A percentile compares a stretch with the other conserved stretches of the same genome.
Conservation (phyloP, 2,888 invertebrate genomes). For the Hyposoter didymator region DNA sequence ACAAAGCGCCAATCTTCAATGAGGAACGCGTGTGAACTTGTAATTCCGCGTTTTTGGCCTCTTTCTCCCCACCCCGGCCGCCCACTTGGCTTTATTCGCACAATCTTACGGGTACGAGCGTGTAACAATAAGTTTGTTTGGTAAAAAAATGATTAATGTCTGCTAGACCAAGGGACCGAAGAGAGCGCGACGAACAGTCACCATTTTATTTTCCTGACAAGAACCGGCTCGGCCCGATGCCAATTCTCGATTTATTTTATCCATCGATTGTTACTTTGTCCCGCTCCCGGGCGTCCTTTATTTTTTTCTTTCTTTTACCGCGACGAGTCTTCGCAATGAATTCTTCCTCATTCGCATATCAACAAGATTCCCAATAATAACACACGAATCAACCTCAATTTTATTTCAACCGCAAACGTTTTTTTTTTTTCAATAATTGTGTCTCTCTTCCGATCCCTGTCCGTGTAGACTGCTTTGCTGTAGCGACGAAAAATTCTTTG, state of each 20-base stretch:
- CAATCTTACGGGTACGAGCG: not conserved
- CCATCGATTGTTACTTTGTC: conserved; percentile 37
- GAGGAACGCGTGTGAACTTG: not conserved
- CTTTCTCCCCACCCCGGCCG: not conserved
- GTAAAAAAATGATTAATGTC: not conserved
- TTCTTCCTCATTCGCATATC: not conserved
- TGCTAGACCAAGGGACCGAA: conserved; percentile 40
- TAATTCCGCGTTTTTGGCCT: conserved; percentile 1
- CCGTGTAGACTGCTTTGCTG: not conserved
- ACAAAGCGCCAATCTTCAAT: not conserved
- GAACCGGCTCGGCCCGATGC: conserved; percentile 61
- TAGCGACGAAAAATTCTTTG: conserved; percentile 38
- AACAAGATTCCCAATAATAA: not conserved
- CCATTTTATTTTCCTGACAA: conserved; percentile 60
- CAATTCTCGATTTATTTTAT: conserved; percentile 48
- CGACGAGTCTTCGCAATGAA: not conserved
- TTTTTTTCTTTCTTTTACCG: not conserved
- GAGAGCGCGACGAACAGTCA: conserved; percentile 18
- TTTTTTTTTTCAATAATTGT: not conserved
- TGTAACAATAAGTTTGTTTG: not conserved
- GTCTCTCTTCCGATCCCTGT: not conserved
- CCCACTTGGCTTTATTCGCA: not conserved
- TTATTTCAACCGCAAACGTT: not conserved
- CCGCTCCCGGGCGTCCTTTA: not conserved
- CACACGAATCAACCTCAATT: not conserved